A percentile compares a stretch with the other conserved stretches of the same genome.
Evolutionary conservation across 2,113 vertebrate species (phyloP).

Genomic region (Todiramphus saurophagus): DNA sequence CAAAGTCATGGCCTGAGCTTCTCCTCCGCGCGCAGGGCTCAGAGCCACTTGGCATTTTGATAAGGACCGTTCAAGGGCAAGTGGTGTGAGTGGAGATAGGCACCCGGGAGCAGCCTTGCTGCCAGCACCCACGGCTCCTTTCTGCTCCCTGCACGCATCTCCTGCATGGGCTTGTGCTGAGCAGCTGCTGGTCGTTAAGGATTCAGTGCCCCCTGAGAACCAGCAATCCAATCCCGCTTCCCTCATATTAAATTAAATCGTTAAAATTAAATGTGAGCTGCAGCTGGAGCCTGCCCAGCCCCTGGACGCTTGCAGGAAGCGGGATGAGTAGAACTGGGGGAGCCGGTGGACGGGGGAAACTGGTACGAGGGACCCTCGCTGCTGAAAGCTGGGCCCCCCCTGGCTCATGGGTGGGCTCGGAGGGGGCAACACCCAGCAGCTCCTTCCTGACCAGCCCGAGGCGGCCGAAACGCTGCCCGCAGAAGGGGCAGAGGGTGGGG

Average conservation of each 20-base stretch:
- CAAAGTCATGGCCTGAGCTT: not conserved
- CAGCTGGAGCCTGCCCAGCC: not conserved
- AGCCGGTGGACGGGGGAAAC: rapidly evolving
- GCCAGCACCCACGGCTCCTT: not conserved
- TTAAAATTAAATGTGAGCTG: not conserved
- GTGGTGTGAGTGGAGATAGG: not conserved
- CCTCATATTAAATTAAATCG: not conserved
- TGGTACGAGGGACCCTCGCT: not conserved
- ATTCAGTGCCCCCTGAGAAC: not conserved
- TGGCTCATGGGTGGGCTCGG: rapidly evolving
- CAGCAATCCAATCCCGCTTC: not conserved
- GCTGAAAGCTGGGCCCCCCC: rapidly evolving
- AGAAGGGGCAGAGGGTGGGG: not conserved
- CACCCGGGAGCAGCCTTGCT: not conserved
- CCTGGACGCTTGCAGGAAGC: not conserved
- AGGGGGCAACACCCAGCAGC: not conserved
- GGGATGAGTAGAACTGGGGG: not conserved
- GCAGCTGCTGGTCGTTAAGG: rapidly evolving
- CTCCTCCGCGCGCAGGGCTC: rapidly evolving
- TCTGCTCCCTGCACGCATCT: not conserved
- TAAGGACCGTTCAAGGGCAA: not conserved
- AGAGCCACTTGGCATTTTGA: not conserved
- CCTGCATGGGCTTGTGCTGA: not conserved
- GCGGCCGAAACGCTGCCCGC: not conserved
- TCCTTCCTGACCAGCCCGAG: not conserved